These are phyloP conservation scores for Grammomys dolichurus DNA, from an alignment of 2,113 vertebrate species.

Conservation along the genomic window DNA sequence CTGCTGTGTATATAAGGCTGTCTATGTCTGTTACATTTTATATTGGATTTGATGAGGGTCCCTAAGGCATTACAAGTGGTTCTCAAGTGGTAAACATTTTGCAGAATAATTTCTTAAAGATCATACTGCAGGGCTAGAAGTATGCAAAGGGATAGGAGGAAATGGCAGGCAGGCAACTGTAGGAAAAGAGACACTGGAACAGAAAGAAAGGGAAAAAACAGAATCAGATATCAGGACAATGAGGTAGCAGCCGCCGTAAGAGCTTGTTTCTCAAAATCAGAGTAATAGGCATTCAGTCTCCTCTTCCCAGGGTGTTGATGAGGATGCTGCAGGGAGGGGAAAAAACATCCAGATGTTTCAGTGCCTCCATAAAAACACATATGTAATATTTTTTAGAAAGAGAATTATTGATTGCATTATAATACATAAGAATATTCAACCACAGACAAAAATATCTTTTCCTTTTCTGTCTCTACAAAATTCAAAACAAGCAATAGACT, in stretches of 20 bases:
- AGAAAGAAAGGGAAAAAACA: background rate
- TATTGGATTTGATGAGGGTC: background rate
- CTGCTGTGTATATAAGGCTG: background rate
- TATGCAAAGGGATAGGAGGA: background rate
- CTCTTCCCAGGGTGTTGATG: conserved; percentile 26
- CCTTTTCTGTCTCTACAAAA: background rate
- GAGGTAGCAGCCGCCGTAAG: background rate
- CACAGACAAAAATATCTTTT: conserved; percentile 3
- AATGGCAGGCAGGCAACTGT: background rate
- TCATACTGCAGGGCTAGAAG: background rate
- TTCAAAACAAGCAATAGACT: conserved; percentile 3
- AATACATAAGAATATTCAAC: background rate
- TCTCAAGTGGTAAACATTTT: conserved; percentile 41
- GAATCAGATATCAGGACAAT: background rate
- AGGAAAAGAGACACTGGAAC: background rate
- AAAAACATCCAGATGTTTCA: conserved; percentile 21
- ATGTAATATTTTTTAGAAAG: conserved; percentile 10
- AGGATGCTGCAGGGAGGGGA: background rate
- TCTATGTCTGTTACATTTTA: conserved; percentile 5
- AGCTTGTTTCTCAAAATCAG: conserved; percentile 46
- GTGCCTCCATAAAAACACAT: background rate
- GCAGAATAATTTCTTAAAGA: conserved; percentile 51
- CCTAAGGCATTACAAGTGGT: conserved; percentile 37
- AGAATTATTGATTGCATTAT: conserved; percentile 18
- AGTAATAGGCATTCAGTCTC: background rate